Evolutionary conservation across 1,140 invertebrate species (phyloP).

Genomic region (Coenobita brevimanus): DNA sequence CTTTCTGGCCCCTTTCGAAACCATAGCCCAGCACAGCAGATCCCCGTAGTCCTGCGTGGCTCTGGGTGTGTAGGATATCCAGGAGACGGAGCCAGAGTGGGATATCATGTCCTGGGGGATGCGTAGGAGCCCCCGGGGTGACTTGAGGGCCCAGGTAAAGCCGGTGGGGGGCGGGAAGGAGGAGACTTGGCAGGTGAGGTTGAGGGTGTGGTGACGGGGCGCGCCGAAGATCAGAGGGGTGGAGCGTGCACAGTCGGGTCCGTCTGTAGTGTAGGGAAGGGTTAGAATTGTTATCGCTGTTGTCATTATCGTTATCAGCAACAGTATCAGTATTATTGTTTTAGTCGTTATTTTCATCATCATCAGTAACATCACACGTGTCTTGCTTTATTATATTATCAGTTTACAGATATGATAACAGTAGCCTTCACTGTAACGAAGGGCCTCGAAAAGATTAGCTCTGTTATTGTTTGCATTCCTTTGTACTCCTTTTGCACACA

Average conservation of each 20-base stretch:
- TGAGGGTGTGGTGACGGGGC: constrained; percentile 46
- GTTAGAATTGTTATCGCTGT: neutral
- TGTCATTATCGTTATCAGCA: neutral
- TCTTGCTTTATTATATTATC: too few species aligned
- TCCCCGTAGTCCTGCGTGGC: constrained; percentile 45
- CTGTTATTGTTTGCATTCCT: too few species aligned
- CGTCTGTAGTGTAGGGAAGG: constrained; percentile 13
- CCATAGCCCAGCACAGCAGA: constrained; percentile 40
- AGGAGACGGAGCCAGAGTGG: constrained; percentile 27
- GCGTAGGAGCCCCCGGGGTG: constrained; percentile 24
- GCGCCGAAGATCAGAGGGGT: constrained; percentile 28
- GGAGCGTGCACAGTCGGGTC: constrained; percentile 18
- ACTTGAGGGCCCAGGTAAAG: constrained; percentile 43
- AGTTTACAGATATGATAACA: too few species aligned
- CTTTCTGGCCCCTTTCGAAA: neutral
- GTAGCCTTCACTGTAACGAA: too few species aligned
- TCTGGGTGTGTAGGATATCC: constrained; percentile 49
- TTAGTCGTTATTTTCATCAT: too few species aligned
- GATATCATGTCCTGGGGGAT: constrained; percentile 36
- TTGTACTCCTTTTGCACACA: too few species aligned
- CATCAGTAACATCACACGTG: too few species aligned
- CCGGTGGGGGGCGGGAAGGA: constrained; percentile 19
- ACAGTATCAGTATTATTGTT: neutral
- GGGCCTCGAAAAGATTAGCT: too few species aligned
- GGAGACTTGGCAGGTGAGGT: constrained; percentile 44